A percentile compares a stretch with the other conserved stretches of the same genome.
These are phyloP conservation scores for Lepus americanus DNA, from an alignment of 2,113 vertebrate genomes.

Conservation along the genomic window DNA sequence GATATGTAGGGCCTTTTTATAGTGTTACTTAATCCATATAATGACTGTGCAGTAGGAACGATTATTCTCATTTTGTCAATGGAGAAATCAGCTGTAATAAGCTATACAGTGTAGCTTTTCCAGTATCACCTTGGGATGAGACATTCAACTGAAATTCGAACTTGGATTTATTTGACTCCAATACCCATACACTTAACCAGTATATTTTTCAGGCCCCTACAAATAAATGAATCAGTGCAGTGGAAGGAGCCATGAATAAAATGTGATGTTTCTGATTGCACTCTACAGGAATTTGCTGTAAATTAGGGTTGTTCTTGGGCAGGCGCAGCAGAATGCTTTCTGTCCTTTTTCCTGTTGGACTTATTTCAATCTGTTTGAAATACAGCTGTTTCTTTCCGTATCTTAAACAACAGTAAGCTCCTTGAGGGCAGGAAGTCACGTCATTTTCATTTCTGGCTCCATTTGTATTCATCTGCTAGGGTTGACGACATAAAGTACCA, in stretches of 20 bases:
- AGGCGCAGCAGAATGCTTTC: neutral
- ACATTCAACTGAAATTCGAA: slow-evolving; percentile 25
- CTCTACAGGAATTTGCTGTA: neutral
- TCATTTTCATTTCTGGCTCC: neutral
- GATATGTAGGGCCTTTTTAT: too few relatives aligned
- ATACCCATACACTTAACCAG: neutral
- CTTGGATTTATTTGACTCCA: slow-evolving; percentile 15
- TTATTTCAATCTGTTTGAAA: slow-evolving; percentile 37
- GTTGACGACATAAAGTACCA: neutral
- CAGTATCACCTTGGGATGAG: neutral
- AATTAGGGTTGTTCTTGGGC: neutral
- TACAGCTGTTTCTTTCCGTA: neutral
- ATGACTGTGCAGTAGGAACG: neutral
- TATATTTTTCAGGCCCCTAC: neutral
- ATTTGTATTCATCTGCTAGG: neutral
- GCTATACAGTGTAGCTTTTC: neutral
- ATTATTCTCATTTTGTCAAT: neutral
- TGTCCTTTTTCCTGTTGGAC: neutral
- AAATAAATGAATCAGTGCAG: neutral
- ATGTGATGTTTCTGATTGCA: neutral
- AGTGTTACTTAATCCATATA: neutral
- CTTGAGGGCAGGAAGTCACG: neutral
- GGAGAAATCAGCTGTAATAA: neutral
- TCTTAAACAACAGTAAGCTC: neutral
- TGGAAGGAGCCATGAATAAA: neutral